phyloP scores from a whole-genome alignment of 2,797 vertebrate genomes.

The Neoniphon sammara region DNA sequence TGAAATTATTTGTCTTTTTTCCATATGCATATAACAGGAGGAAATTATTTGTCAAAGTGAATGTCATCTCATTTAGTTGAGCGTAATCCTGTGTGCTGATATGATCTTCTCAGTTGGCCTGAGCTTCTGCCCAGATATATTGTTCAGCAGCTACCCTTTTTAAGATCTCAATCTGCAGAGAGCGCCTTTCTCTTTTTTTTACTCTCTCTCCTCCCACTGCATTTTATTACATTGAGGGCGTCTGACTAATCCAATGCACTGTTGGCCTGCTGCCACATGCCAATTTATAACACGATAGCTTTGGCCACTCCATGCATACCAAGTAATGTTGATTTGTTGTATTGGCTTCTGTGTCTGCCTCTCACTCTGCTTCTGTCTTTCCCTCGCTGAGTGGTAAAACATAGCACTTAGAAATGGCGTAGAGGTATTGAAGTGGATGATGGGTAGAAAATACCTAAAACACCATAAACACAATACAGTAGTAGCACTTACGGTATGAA shows the following conservation, averaged over 20 bases:
- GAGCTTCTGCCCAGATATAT: slow-evolving; percentile 74
- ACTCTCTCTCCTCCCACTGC: slow-evolving; percentile 59
- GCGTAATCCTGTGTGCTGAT: slow-evolving; percentile 72
- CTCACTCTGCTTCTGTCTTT: slow-evolving; percentile 39
- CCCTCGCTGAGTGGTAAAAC: slow-evolving; percentile 62
- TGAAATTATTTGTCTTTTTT: slow-evolving; percentile 56
- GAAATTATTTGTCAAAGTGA: slow-evolving; percentile 83
- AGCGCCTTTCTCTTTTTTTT: slow-evolving; percentile 32
- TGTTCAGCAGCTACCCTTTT: slow-evolving; percentile 76
- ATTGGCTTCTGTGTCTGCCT: slow-evolving; percentile 66
- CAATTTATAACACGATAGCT: slow-evolving; percentile 83
- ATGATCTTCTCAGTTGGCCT: slow-evolving; percentile 75
- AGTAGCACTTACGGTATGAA: slow-evolving; percentile 32
- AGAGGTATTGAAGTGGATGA: slow-evolving; percentile 73
- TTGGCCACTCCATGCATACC: slow-evolving; percentile 76
- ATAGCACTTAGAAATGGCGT: slow-evolving; percentile 65
- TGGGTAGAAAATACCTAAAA: slow-evolving; percentile 58
- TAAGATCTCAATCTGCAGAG: slow-evolving; percentile 84
- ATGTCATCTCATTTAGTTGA: slow-evolving; percentile 84
- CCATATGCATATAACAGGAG: slow-evolving; percentile 70
- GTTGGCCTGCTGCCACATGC: slow-evolving; percentile 81
- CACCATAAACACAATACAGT: slow-evolving; percentile 41
- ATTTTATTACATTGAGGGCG: slow-evolving; percentile 82
- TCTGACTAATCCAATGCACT: slow-evolving; percentile 85
- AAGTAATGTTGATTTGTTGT: slow-evolving; percentile 82